These are phyloP conservation scores for Paedocypris sp. DNA, from an alignment of 2,113 vertebrate genomes.

Conservation along the genomic window DNA sequence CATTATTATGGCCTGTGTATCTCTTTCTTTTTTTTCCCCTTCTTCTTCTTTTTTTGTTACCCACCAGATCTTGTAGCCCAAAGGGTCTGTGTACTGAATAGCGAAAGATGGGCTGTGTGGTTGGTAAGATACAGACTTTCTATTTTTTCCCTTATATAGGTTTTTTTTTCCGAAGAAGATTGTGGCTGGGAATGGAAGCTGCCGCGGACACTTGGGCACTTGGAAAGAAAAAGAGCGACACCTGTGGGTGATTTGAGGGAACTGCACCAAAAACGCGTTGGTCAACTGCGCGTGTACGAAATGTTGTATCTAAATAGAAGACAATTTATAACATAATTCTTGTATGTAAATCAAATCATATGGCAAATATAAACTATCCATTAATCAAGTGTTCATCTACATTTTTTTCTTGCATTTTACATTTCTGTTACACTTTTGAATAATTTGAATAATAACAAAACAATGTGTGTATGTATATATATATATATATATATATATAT, in stretches of 20 bases:
- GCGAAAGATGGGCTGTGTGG: conserved; percentile 16
- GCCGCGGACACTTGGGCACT: conserved; percentile 25
- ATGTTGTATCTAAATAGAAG: too few relatives aligned
- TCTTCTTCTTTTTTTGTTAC: conserved; percentile 25
- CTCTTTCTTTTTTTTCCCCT: too few relatives aligned
- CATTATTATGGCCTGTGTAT: conserved; percentile 15
- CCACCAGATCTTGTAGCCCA: conserved; percentile 19
- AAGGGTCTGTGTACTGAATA: conserved; percentile 24
- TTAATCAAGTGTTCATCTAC: too few relatives aligned
- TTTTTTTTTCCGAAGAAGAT: conserved; percentile 23
- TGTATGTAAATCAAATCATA: too few relatives aligned
- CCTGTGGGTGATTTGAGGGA: conserved; percentile 48
- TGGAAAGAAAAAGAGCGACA: conserved; percentile 69
- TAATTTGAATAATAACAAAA: too few relatives aligned
- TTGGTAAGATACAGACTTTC: conserved; percentile 2
- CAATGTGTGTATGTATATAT: too few relatives aligned
- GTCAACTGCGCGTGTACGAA: background rate
- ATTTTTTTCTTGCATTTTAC: too few relatives aligned
- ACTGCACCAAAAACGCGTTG: conserved; percentile 43
- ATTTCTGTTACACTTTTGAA: too few relatives aligned
- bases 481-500: too few relatives aligned
- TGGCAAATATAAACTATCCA: too few relatives aligned
- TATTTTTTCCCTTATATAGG: too few relatives aligned
- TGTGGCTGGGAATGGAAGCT: conserved; percentile 1
- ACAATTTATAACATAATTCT: too few relatives aligned